Conservation (phyloP, 2,113 vertebrate species). For the Syngnathus floridae region DNA sequence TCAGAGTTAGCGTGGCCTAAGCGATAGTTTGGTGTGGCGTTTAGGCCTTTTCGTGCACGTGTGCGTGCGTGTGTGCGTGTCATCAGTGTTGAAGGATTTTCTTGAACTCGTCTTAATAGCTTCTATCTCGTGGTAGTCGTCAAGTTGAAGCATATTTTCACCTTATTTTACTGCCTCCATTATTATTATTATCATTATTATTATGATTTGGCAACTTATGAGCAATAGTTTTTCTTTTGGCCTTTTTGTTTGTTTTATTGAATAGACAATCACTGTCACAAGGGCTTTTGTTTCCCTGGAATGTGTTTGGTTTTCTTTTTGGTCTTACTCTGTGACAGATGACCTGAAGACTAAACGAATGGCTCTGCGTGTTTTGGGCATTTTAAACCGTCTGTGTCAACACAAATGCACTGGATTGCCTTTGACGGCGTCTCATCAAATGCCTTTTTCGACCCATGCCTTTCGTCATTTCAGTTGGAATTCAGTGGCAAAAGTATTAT, state of each 20-base stretch:
- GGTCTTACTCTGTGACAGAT: constrained; percentile 37
- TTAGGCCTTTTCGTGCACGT: constrained; percentile 31
- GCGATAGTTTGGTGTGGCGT: constrained; percentile 9
- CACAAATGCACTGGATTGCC: constrained; percentile 68
- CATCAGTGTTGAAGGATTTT: constrained; percentile 10
- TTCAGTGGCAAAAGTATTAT: constrained; percentile 35
- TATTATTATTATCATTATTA: background rate
- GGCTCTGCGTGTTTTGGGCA: constrained; percentile 65
- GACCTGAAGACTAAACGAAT: constrained; percentile 63
- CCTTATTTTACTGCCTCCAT: constrained; percentile 29
- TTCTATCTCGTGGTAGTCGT: constrained; percentile 45
- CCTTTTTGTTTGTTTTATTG: constrained; percentile 48
- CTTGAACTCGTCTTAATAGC: constrained; percentile 19
- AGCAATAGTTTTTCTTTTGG: constrained; percentile 64
- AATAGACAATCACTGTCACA: constrained; percentile 77
- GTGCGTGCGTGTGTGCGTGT: background rate
- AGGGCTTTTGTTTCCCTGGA: constrained; percentile 75
- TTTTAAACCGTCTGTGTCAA: constrained; percentile 66
- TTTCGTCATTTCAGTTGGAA: constrained; percentile 64
- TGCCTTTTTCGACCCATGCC: constrained; percentile 72
- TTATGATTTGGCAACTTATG: constrained; percentile 60
- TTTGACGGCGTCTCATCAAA: constrained; percentile 68
- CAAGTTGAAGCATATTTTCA: constrained; percentile 45
- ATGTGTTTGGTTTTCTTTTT: constrained; percentile 53
- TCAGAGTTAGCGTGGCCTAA: constrained; percentile 51